A percentile compares a stretch with the other conserved stretches of the same genome.
phyloP scores from a whole-genome alignment of 2,113 vertebrate species.

The Austrofundulus limnaeus region DNA sequence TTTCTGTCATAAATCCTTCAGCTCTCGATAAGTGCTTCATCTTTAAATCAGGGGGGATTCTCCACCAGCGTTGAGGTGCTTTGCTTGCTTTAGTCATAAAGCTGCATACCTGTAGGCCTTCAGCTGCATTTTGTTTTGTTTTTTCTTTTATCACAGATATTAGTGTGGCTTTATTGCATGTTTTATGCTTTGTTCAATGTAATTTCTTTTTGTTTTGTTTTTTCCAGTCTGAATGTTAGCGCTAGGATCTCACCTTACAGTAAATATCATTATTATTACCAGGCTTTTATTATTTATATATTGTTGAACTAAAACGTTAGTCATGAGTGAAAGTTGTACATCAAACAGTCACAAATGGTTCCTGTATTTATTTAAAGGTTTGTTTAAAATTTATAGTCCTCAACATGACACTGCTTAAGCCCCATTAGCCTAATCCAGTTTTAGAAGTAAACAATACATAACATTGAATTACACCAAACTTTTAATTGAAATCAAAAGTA shows the following conservation, averaged over 20 bases:
- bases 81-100: conserved; percentile 77
- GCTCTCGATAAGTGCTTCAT: conserved; percentile 92
- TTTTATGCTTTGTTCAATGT: conserved; percentile 48
- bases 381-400: too few relatives aligned
- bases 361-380: too few relatives aligned
- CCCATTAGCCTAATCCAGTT: too few relatives aligned
- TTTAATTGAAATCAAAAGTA: too few relatives aligned
- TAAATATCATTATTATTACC: not conserved
- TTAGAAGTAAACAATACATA: too few relatives aligned
- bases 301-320: too few relatives aligned
- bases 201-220: too few relatives aligned
- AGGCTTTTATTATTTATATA: too few relatives aligned
- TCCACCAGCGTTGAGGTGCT: conserved; percentile 84
- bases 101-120: conserved; percentile 55
- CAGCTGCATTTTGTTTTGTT: conserved; percentile 45
- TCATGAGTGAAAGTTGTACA: too few relatives aligned
- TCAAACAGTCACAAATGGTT: too few relatives aligned
- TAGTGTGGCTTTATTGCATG: conserved; percentile 50
- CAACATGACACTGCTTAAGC: too few relatives aligned
- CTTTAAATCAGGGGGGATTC: conserved; percentile 60
- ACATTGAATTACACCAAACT: too few relatives aligned
- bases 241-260: not conserved
- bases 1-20: conserved; percentile 93
- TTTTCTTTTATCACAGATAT: conserved; percentile 32
- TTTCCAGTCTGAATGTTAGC: conserved; percentile 4